Evolutionary conservation across 2,888 invertebrate genomes (phyloP).

Genomic region (Endotricha flammealis): DNA sequence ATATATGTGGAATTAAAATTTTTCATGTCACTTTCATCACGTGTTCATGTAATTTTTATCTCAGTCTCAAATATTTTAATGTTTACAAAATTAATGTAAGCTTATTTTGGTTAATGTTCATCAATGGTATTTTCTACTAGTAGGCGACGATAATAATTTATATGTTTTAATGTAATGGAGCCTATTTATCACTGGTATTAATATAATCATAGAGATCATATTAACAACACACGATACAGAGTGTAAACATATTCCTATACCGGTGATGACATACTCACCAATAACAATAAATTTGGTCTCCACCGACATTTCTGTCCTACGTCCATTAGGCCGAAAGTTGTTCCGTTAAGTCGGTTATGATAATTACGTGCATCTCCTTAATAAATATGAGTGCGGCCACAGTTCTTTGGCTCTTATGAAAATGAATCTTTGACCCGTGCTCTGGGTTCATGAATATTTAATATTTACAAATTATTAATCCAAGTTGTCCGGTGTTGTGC

Average conservation of each 20-base stretch:
- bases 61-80: slow-evolving; percentile 4
- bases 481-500: slow-evolving; percentile 53
- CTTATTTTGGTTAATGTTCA: slow-evolving; percentile 4
- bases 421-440: slow-evolving; percentile 69
- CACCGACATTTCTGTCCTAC: slow-evolving; percentile 34
- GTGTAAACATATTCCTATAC: slow-evolving; percentile 44
- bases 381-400: slow-evolving; percentile 62
- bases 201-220: slow-evolving; percentile 36
- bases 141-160: background rate
- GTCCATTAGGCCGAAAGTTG: slow-evolving; percentile 40
- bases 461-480: slow-evolving; percentile 77
- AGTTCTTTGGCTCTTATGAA: slow-evolving; percentile 59
- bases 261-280: slow-evolving; percentile 37
- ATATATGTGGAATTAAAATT: background rate
- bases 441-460: slow-evolving; percentile 73
- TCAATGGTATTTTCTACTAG: slow-evolving; percentile 2
- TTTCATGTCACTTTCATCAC: slow-evolving; percentile 1
- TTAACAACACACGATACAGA: slow-evolving; percentile 32
- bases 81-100: slow-evolving; percentile 2
- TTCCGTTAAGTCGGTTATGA: slow-evolving; percentile 64
- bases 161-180: slow-evolving; percentile 6
- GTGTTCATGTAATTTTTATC: background rate
- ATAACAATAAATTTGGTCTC: slow-evolving; percentile 43
- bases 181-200: slow-evolving; percentile 26
- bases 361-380: slow-evolving; percentile 70